Evolutionary conservation across 2,797 vertebrate species (phyloP).

Genomic region (Peromyscus nudipes): DNA sequence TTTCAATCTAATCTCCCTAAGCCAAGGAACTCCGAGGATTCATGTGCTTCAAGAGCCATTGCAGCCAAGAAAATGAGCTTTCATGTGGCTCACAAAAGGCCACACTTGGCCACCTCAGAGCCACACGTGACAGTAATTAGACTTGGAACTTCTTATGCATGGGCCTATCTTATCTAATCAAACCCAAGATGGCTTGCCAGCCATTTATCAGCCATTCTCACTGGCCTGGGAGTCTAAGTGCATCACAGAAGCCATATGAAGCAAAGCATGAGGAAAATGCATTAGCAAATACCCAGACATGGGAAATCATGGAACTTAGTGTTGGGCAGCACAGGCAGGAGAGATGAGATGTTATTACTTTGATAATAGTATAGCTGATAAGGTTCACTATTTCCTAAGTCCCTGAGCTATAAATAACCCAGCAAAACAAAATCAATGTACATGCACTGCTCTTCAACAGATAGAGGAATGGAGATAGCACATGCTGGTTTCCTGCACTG

Average conservation of each 20-base stretch:
- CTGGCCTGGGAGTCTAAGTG: slow-evolving; percentile 73
- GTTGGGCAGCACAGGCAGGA: neutral
- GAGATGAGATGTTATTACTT: neutral
- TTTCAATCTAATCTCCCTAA: slow-evolving; percentile 24
- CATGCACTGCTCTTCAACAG: neutral
- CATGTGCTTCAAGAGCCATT: neutral
- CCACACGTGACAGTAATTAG: slow-evolving; percentile 78
- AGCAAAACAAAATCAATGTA: neutral
- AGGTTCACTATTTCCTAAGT: slow-evolving; percentile 38
- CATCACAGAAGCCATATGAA: neutral
- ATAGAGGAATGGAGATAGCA: neutral
- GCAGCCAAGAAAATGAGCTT: neutral
- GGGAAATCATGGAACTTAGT: neutral
- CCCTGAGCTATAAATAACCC: neutral
- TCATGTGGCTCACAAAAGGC: slow-evolving; percentile 67
- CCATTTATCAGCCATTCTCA: slow-evolving; percentile 76
- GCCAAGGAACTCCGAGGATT: neutral
- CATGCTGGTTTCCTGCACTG: neutral
- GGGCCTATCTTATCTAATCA: slow-evolving; percentile 20
- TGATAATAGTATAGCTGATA: neutral
- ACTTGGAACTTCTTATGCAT: slow-evolving; percentile 58
- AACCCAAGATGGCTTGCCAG: slow-evolving; percentile 78
- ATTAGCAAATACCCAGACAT: neutral
- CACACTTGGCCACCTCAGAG: slow-evolving; percentile 79
- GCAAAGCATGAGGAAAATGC: neutral